Base-by-base conservation (phyloP, 2,113 vertebrate species). In the Fregetta grallaria region DNA sequence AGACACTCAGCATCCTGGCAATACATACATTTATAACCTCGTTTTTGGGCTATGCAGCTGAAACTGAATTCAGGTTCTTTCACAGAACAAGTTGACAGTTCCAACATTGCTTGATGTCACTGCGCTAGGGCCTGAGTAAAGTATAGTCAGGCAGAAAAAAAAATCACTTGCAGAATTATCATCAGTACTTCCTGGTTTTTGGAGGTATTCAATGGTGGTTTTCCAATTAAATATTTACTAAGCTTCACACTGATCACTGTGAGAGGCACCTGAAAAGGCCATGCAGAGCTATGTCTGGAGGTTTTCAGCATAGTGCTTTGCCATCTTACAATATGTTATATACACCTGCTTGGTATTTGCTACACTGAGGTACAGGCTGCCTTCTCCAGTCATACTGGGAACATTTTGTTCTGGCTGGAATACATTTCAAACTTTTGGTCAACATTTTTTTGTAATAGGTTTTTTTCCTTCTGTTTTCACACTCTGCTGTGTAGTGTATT, bases 151-250 rank as follows among this genome's bases (percentile, higher is more conserved):
- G 38, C 15, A 75, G 40, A 10, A 66, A 71, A 93, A 93, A 61
- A 76, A 53, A 30, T 3, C 16, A 23, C 34, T 77, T 68, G 74
- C 52, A 81, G 66, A 84, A 55, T 34, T 74, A 34, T 36, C 23
- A 58, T 53, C 9, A 50, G 49, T 71, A 49, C 20, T 68, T 47
- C 40, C 42, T 56, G 30, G 4, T 2, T 67, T 86, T 70, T 45
- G 9, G 38, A 91, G 71, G 42, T 34, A 84, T 50, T 70, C 45
- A 9, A 34, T 50, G 32, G 38, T 73, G 32, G 3, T 42, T 96
- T 94, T 79, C n/a, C 65, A 90, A 55, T 68, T 83, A 83, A 92
- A 72, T 83, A 86, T 92, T 86, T 88, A 93, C 29, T 42, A 83
- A 18, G n/a, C 32, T 88, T 82, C 68, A 62, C 42, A 73, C 0